A percentile compares a stretch with the other conserved stretches of the same genome.
These are phyloP conservation scores for Babyrousa celebensis DNA, from an alignment of 2,797 vertebrate genomes.

Conservation along the genomic window DNA sequence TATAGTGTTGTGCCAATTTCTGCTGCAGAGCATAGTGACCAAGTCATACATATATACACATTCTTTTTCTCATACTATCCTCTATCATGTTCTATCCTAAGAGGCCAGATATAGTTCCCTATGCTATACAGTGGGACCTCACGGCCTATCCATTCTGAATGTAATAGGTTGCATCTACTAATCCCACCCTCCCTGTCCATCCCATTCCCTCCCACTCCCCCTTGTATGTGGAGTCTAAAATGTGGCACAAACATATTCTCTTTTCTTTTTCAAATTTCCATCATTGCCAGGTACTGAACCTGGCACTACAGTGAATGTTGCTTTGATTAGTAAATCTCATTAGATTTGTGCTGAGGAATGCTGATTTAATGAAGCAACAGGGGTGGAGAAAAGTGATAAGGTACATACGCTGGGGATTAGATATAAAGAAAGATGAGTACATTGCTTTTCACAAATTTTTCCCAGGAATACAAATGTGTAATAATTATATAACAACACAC, in stretches of 20 bases:
- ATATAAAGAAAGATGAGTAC: background rate
- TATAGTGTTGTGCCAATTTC: no score
- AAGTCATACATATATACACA: no score
- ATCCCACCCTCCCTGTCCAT: no score
- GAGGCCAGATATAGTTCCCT: no score
- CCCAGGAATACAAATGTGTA: background rate
- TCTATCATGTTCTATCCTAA: no score
- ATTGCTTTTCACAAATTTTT: background rate
- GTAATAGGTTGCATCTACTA: no score
- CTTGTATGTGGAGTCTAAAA: no score
- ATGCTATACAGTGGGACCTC: no score
- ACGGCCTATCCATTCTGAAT: no score
- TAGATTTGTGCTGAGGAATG: background rate
- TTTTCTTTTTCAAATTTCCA: background rate
- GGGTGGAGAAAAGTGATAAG: background rate
- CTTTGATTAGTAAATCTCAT: background rate
- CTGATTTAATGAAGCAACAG: background rate
- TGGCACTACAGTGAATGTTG: background rate
- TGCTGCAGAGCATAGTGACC: no score
- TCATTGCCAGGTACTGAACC: background rate
- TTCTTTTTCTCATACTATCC: no score
- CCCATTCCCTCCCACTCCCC: no score
- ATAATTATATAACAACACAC: background rate
- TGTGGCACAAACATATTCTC: background rate
- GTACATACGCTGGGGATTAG: background rate